phyloP scores from a whole-genome alignment of 2,888 invertebrate genomes.

The Polyommatus icarus region DNA sequence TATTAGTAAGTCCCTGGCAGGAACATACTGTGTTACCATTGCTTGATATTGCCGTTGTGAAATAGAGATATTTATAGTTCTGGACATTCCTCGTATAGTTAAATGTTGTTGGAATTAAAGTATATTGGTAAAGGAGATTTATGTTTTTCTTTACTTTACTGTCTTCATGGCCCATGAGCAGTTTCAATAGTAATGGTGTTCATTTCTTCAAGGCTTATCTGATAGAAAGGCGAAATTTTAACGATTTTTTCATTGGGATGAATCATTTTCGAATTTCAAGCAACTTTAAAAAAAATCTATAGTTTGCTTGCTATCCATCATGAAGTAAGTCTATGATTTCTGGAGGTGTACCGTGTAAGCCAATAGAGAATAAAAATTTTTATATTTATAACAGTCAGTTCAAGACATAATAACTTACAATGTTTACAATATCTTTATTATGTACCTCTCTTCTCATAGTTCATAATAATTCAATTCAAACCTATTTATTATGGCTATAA shows the following conservation, averaged over 20 bases:
- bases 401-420: background rate
- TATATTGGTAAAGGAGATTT: conserved; percentile 56
- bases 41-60: conserved; percentile 4
- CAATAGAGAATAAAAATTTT: too few species aligned
- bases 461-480: background rate
- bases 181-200: background rate
- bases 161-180: background rate
- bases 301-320: background rate
- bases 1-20: background rate
- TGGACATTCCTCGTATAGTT: conserved; percentile 67
- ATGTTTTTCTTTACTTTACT: background rate
- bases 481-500: background rate
- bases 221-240: background rate
- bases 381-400: too few species aligned
- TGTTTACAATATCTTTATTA: background rate
- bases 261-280: background rate
- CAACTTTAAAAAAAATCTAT: too few species aligned
- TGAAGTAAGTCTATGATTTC: background rate
- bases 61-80: conserved; percentile 38
- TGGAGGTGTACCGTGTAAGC: too few species aligned
- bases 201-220: background rate
- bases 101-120: conserved; percentile 66
- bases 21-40: conserved; percentile 31
- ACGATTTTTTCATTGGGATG: background rate
- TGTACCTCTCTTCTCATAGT: background rate